Percentiles rank a stretch among this genome's conserved stretches.
Evolutionary conservation across 1,140 invertebrate genomes (phyloP).

Genomic region (Nebria ingens): DNA sequence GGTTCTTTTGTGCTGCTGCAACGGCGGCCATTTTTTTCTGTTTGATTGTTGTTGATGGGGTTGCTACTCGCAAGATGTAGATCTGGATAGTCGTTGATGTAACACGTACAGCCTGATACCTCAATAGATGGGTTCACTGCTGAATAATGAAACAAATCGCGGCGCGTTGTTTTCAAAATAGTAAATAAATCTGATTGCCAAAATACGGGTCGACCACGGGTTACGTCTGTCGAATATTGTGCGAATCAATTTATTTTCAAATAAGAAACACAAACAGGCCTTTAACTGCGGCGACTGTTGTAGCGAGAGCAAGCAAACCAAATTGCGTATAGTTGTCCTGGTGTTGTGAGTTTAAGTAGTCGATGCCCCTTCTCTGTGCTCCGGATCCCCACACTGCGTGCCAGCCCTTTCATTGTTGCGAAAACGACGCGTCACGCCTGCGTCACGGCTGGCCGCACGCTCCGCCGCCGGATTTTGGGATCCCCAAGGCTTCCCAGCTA

Average conservation of each 20-base stretch:
- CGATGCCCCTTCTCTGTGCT: slow-evolving; percentile 23
- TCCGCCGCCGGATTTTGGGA: slow-evolving; percentile 21
- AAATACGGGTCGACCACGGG: slow-evolving; percentile 25
- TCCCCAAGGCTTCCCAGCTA: slow-evolving; percentile 25
- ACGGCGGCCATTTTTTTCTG: slow-evolving; percentile 59
- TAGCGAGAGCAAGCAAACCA: slow-evolving; percentile 27
- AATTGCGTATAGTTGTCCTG: slow-evolving; percentile 23
- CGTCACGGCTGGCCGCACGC: slow-evolving; percentile 19
- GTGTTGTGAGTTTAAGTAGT: slow-evolving; percentile 28
- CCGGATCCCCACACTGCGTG: slow-evolving; percentile 18
- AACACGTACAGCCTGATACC: slow-evolving; percentile 25
- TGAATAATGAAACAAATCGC: slow-evolving; percentile 18
- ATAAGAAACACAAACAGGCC: slow-evolving; percentile 12
- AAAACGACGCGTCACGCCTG: slow-evolving; percentile 26
- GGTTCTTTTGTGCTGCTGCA: slow-evolving; percentile 79
- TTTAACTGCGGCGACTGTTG: slow-evolving; percentile 17
- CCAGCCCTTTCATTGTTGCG: slow-evolving; percentile 28
- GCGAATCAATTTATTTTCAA: slow-evolving; percentile 8
- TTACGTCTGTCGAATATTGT: slow-evolving; percentile 27
- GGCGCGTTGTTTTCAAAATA: neutral
- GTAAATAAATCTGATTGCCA: slow-evolving; percentile 9
- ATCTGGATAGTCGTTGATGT: slow-evolving; percentile 22
- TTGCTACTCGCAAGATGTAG: slow-evolving; percentile 7
- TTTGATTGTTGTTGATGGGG: slow-evolving; percentile 15
- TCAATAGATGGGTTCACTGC: slow-evolving; percentile 25